Evolutionary conservation across 2,113 vertebrate genomes (phyloP).

Genomic region (Ochotona princeps): DNA sequence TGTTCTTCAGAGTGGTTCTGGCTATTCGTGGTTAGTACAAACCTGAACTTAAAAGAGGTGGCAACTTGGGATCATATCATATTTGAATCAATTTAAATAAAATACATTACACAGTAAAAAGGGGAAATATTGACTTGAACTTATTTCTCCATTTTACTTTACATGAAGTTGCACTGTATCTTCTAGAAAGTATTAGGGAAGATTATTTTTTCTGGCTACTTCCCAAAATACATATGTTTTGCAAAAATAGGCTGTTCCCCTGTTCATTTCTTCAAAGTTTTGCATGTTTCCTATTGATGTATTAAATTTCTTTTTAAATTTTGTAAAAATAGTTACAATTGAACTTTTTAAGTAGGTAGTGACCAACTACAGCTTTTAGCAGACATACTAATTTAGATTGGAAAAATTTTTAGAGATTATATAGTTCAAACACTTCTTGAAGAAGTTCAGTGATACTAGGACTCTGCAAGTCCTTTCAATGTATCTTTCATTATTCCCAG

Average conservation of each 20-base stretch:
- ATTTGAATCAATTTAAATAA: not conserved
- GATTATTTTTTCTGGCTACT: not conserved
- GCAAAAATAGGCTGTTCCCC: not conserved
- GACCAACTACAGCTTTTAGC: not conserved
- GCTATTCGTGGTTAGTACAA: too few species aligned
- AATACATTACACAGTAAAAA: not conserved
- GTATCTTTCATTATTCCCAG: slow-evolving; percentile 2
- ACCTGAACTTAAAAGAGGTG: not conserved
- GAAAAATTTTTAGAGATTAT: not conserved
- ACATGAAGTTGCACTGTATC: not conserved
- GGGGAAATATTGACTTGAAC: not conserved
- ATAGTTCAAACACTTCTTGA: not conserved
- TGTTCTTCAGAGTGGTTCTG: too few species aligned
- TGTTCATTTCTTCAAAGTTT: not conserved
- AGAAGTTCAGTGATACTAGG: not conserved
- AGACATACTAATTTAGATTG: slow-evolving; percentile 1
- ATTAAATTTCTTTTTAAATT: not conserved
- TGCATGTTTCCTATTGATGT: not conserved
- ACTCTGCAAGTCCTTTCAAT: not conserved
- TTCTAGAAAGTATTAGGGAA: not conserved
- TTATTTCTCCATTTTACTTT: not conserved
- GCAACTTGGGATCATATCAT: not conserved
- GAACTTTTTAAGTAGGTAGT: not conserved
- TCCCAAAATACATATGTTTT: not conserved
- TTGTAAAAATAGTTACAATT: not conserved